Base-by-base conservation (phyloP, 2,113 vertebrate species). In the Gallinago undulata region DNA sequence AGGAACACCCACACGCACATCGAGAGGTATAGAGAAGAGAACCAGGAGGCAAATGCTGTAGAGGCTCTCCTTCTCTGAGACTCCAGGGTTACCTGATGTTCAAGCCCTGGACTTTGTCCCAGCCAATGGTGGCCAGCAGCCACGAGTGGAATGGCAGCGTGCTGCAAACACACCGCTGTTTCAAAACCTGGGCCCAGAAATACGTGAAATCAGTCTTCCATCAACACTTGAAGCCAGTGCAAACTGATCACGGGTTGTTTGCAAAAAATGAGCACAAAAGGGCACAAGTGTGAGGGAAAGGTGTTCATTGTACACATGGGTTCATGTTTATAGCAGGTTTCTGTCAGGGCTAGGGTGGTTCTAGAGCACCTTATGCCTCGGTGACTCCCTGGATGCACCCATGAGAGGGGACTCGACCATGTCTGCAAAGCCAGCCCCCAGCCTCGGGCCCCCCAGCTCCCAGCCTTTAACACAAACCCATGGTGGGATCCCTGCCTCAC, bases 131-230 rank as follows among this genome's bases (percentile, higher is more conserved):
- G 15, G n/a, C 23, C 19, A 41, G 24, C n/a, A 63, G 60, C 30
- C 41, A 2, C 1, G 3, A 27, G 37, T 35, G 27, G 50, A 83
- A 27, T 1, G 2, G 35, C 31, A 25, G 31, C 1, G 5, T 5
- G 1, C 0, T 67, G 60, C 31, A 56, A 67, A 56, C 24, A 43
- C 4, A 5, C 7, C 1, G 0, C 47, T 21, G 3, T 23, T 48
- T 41, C 70, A 50, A 28, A 35, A 73, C 6, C 70, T 1, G 0
- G 21, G 39, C 41, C 67, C 59, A 55, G 41, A 60, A 86, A 67
- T 4, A 60, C 1, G 0, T 19, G 19, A 88, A 66, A 78, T 30
- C 51, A 18, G 56, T 64, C 70, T 55, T 53, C 51, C 2, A 0
- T 2, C 6, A 77, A 33, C n/a, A 25, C 33, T 35, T 72, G 37